Conservation (phyloP, 2,888 invertebrate species). For the Sphecodes monilicornis region DNA sequence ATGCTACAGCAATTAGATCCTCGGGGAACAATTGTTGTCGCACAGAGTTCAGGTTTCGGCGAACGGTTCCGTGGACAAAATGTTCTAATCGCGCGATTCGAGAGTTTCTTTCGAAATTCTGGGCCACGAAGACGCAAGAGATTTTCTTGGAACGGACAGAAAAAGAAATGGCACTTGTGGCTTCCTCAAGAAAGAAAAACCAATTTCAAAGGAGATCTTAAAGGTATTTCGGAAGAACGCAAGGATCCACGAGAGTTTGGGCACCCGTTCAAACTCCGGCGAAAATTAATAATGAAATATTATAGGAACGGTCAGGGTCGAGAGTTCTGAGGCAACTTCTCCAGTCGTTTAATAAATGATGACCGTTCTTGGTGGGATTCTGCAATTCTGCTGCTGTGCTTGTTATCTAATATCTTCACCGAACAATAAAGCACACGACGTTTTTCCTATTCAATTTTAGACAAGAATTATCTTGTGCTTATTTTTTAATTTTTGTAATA, state of each 20-base stretch:
- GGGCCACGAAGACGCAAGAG: neutral
- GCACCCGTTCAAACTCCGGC: constrained; percentile 15
- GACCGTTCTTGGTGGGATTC: constrained; percentile 64
- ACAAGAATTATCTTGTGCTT: neutral
- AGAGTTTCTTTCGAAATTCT: neutral
- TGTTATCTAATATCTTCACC: neutral
- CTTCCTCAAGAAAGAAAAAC: constrained; percentile 25
- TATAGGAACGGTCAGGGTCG: constrained; percentile 46
- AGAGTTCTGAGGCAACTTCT: constrained; percentile 15
- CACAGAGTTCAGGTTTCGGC: neutral
- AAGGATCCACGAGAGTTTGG: constrained; percentile 20
- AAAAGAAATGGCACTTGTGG: constrained; percentile 16
- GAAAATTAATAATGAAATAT: constrained; percentile 58
- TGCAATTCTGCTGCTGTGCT: constrained; percentile 16
- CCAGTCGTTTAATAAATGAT: constrained; percentile 56
- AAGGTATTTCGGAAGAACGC: constrained; percentile 31
- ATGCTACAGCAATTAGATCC: neutral
- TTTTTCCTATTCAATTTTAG: neutral
- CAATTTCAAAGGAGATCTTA: constrained; percentile 38
- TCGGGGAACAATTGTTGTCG: neutral
- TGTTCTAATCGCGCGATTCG: constrained; percentile 7
- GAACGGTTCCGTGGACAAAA: neutral
- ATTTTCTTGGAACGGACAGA: neutral
- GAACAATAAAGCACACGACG: neutral
- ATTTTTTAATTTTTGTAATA: neutral